Percentiles rank a stretch among this genome's conserved stretches.
phyloP scores from a whole-genome alignment of 2,888 invertebrate species.

The Dicyrtoma fusca region DNA sequence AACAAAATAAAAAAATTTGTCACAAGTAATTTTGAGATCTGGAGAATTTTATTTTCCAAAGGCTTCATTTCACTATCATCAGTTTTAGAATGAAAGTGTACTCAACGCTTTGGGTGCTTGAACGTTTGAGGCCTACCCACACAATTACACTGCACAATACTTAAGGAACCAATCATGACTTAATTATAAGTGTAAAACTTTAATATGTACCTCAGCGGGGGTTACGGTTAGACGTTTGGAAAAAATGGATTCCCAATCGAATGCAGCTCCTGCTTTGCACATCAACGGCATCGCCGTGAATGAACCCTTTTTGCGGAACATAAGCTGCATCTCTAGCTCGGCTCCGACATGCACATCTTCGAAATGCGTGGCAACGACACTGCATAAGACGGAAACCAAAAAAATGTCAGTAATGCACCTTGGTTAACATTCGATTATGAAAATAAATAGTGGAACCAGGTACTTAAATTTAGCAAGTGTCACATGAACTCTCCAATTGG shows the following conservation, averaged over 20 bases:
- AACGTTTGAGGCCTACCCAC: too few species aligned
- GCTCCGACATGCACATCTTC: slow-evolving; percentile 67
- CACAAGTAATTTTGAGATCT: slow-evolving; percentile 8
- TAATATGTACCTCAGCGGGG: slow-evolving; percentile 65
- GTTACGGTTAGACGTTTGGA: slow-evolving; percentile 78
- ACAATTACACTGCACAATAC: neutral
- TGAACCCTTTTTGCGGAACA: slow-evolving; percentile 77
- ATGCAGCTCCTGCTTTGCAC: slow-evolving; percentile 35
- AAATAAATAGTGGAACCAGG: too few species aligned
- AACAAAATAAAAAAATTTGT: neutral
- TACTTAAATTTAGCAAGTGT: too few species aligned
- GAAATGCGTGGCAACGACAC: slow-evolving; percentile 67
- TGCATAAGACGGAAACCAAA: slow-evolving; percentile 58
- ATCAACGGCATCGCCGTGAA: slow-evolving; percentile 63
- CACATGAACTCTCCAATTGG: too few species aligned
- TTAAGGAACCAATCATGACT: too few species aligned
- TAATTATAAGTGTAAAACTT: too few species aligned
- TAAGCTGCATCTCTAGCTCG: slow-evolving; percentile 76
- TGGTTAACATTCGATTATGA: too few species aligned
- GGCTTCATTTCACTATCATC: slow-evolving; percentile 31
- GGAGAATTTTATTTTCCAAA: slow-evolving; percentile 35
- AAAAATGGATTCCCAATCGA: slow-evolving; percentile 64
- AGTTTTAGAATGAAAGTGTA: slow-evolving; percentile 13
- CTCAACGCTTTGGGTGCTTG: slow-evolving; percentile 29
- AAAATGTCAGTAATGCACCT: too few species aligned